A percentile compares a stretch with the other conserved stretches of the same genome.
phyloP scores from a whole-genome alignment of 2,888 invertebrate genomes.

The Amphimallon solstitiale region DNA sequence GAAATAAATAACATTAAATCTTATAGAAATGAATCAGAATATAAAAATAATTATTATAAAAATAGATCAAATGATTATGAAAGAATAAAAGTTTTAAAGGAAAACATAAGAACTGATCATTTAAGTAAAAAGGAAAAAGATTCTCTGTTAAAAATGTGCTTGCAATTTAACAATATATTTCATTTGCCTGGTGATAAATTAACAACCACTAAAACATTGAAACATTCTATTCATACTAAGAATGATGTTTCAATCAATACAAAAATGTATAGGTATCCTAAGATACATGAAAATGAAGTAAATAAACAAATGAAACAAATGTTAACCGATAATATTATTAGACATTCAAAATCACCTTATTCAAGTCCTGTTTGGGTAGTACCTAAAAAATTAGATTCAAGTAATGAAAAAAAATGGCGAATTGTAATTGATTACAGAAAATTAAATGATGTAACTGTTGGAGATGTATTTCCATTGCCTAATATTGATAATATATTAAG shows the following conservation, averaged over 20 bases:
- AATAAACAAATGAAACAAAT: constrained; percentile 10
- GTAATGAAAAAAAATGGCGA: constrained; percentile 2
- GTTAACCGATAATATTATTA: not conserved
- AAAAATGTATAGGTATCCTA: constrained; percentile 13
- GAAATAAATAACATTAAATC: not conserved
- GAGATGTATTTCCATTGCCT: not conserved
- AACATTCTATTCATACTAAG: not conserved
- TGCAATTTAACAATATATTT: not conserved
- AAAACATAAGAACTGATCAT: constrained; percentile 5
- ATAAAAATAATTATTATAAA: not conserved
- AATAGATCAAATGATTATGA: not conserved
- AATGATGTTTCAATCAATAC: not conserved
- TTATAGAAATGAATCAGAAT: not conserved
- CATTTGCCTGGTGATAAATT: constrained; percentile 7
- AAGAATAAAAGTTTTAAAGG: not conserved
- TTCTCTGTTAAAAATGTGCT: not conserved
- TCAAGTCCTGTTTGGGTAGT: too few species aligned
- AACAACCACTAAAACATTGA: not conserved
- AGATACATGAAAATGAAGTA: not conserved
- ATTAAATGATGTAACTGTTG: not conserved
- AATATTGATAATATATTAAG: constrained; percentile 10
- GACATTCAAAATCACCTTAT: too few species aligned
- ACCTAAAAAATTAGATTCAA: too few species aligned
- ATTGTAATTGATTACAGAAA: not conserved
- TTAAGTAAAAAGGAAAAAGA: too few species aligned